These are phyloP conservation scores for Lepus europaeus DNA, from an alignment of 2,113 vertebrate species.

Conservation along the genomic window DNA sequence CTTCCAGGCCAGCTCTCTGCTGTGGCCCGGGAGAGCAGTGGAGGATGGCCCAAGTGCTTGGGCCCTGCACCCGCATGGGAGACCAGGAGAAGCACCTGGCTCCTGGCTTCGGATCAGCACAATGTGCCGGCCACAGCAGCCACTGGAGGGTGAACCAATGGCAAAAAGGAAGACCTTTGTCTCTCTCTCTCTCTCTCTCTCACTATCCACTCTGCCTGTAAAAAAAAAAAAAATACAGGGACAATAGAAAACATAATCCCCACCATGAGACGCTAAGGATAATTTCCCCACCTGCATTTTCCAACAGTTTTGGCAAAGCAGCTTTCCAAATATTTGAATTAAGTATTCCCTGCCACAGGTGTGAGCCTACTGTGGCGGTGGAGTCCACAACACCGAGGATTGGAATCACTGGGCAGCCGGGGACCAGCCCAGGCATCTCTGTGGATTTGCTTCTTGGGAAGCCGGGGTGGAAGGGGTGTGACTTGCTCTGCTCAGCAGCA, in stretches of 20 bases:
- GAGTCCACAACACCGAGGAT: not conserved
- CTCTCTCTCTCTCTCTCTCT: too few species aligned
- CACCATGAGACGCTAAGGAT: not conserved
- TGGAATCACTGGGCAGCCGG: fast-evolving
- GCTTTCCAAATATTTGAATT: conserved; percentile 60
- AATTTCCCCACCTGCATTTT: conserved; percentile 54
- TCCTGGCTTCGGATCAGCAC: too few species aligned
- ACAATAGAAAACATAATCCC: conserved; percentile 29
- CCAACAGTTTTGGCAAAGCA: conserved; percentile 63
- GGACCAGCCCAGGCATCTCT: not conserved
- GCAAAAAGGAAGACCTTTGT: too few species aligned
- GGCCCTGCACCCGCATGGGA: too few species aligned
- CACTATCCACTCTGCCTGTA: too few species aligned
- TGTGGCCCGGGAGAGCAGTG: too few species aligned
- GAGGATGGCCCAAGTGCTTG: too few species aligned
- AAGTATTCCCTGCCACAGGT: conserved; percentile 39
- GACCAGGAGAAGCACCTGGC: too few species aligned
- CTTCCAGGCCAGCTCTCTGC: too few species aligned
- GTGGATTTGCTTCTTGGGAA: not conserved
- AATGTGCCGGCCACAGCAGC: too few species aligned
- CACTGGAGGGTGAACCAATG: too few species aligned
- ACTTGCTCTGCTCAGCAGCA: not conserved
- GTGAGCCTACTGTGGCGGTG: not conserved
- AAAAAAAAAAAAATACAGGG: not conserved
- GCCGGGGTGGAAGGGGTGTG: not conserved